A percentile compares a stretch with the other conserved stretches of the same genome.
Conservation (phyloP, 2,113 vertebrate species). For the Antechinus stuartii region DNA sequence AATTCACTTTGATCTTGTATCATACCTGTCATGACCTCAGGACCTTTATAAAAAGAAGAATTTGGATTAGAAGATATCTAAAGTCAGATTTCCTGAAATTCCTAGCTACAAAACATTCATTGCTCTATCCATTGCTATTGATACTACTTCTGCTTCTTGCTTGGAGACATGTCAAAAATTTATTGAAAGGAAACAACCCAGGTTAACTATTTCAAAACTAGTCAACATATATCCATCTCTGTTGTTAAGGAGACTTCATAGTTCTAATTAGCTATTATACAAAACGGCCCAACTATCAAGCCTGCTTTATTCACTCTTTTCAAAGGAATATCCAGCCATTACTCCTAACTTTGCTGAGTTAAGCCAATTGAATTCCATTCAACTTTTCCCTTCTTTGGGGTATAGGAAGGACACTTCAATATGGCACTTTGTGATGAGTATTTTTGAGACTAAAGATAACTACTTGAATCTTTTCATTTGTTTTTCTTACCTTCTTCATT, state of each 20-base stretch:
- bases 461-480: neutral
- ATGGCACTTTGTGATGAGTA: neutral
- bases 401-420: neutral
- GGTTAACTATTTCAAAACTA: neutral
- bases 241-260: neutral
- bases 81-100: neutral
- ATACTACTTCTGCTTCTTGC: neutral
- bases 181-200: neutral
- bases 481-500: neutral
- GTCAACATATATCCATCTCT: neutral
- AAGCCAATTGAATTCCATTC: neutral
- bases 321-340: neutral
- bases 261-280: neutral
- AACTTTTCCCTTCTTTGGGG: neutral
- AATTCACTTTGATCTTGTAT: neutral
- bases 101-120: neutral
- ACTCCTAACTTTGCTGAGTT: neutral
- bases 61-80: neutral
- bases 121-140: neutral
- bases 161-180: neutral
- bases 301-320: neutral
- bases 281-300: neutral
- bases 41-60: neutral
- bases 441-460: neutral
- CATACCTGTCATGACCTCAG: neutral